Conservation (phyloP, 1,140 invertebrate species). For the Riptortus pedestris region DNA sequence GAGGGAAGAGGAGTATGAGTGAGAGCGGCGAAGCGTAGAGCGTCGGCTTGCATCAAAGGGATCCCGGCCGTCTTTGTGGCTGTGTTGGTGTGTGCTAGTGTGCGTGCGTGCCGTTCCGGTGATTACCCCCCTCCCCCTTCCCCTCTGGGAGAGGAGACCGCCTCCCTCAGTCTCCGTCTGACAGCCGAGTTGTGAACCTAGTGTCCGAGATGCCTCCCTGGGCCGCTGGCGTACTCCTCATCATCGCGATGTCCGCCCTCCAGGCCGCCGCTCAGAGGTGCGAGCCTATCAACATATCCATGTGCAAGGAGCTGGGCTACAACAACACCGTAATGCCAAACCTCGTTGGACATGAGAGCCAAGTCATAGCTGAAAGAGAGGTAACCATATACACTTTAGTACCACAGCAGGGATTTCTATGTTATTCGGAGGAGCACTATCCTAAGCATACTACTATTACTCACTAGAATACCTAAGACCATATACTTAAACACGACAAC, state of each 20-base stretch:
- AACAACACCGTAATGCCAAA: conserved; percentile 84
- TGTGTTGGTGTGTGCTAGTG: too few species aligned
- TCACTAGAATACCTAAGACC: background rate
- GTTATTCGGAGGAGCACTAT: too few species aligned
- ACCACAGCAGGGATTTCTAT: too few species aligned
- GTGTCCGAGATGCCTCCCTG: background rate
- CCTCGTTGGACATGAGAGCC: conserved; percentile 63
- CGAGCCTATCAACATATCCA: conserved; percentile 64
- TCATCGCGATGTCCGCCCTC: background rate
- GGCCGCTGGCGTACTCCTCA: background rate
- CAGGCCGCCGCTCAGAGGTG: conserved; percentile 43
- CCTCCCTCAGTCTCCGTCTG: too few species aligned
- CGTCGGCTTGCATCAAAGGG: too few species aligned
- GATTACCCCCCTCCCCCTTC: too few species aligned
- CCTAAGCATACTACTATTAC: too few species aligned
- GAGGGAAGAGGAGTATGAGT: too few species aligned
- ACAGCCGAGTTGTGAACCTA: background rate
- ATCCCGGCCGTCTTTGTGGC: too few species aligned
- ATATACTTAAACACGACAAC: background rate
- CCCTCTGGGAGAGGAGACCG: too few species aligned
- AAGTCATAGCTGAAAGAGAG: conserved; percentile 58
- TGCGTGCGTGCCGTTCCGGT: too few species aligned
- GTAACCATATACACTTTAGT: conserved; percentile 44
- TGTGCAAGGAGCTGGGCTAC: conserved; percentile 73
- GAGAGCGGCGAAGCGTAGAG: too few species aligned